Evolutionary conservation across 2,113 vertebrate genomes (phyloP).

Genomic region (Otocyon megalotis): DNA sequence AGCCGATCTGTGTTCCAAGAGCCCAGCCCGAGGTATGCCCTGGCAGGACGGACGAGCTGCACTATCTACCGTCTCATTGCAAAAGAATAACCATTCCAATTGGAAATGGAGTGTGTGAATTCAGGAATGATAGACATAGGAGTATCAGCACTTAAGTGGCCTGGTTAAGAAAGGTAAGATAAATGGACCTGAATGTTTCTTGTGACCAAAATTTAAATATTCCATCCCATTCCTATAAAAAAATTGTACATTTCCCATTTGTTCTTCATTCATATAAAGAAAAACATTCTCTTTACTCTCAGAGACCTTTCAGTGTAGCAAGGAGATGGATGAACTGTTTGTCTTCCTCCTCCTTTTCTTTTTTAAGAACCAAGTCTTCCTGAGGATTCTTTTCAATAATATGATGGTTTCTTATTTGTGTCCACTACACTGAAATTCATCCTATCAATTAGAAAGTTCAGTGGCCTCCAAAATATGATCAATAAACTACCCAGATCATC

Average conservation of each 20-base stretch:
- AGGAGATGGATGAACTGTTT: background rate
- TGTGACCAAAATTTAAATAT: background rate
- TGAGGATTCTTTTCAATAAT: background rate
- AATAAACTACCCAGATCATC: background rate
- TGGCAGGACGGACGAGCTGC: background rate
- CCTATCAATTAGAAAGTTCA: background rate
- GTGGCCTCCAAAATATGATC: background rate
- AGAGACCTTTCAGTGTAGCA: background rate
- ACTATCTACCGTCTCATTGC: background rate
- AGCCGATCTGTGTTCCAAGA: background rate
- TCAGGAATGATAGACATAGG: background rate
- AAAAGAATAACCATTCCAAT: background rate
- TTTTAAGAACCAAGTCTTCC: background rate
- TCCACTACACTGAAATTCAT: background rate
- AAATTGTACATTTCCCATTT: background rate
- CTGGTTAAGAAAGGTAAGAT: background rate
- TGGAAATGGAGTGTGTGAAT: background rate
- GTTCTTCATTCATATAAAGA: background rate
- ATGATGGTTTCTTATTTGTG: background rate
- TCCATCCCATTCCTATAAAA: background rate
- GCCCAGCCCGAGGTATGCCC: fast-evolving
- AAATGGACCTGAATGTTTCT: background rate
- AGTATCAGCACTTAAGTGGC: background rate
- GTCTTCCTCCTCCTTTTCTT: background rate
- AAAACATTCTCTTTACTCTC: background rate